phyloP scores from a whole-genome alignment of 2,113 vertebrate species.

The Gasterosteus nipponicus region DNA sequence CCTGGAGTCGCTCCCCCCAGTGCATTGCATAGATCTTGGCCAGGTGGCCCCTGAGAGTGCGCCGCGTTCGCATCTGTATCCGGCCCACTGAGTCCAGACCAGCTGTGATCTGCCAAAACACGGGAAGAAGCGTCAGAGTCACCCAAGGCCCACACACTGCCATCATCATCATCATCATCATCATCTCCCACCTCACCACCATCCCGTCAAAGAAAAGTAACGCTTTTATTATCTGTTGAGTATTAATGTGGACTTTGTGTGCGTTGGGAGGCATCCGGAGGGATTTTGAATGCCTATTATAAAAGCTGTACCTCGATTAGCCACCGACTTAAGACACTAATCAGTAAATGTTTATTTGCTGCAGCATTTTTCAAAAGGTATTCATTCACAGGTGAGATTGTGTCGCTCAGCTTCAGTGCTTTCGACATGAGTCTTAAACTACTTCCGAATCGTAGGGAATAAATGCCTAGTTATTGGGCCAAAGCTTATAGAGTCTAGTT shows the following conservation, averaged over 20 bases:
- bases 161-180: background rate
- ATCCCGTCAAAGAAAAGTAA: background rate
- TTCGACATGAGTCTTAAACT: background rate
- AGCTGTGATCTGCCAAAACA: constrained; percentile 91
- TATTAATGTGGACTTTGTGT: background rate
- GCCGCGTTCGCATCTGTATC: constrained; percentile 97
- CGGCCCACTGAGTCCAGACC: constrained; percentile 95
- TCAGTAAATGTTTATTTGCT: background rate
- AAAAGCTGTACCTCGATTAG: background rate
- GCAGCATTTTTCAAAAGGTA: background rate
- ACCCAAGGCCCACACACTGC: background rate
- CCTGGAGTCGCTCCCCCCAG: constrained; percentile 97
- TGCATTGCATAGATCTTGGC: constrained; percentile 99
- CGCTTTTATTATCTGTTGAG: background rate
- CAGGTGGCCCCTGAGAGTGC: constrained; percentile 94
- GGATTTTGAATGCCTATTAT: background rate
- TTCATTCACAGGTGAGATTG: background rate
- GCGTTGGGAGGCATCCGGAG: background rate
- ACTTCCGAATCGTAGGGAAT: background rate
- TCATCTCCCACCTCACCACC: background rate
- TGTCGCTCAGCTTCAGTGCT: background rate
- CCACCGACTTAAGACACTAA: background rate
- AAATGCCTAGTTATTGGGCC: background rate
- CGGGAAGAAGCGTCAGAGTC: constrained; percentile 57
- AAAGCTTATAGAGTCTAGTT: background rate